Evolutionary conservation across 2,888 invertebrate genomes (phyloP).

Genomic region (Gortyna flavago): DNA sequence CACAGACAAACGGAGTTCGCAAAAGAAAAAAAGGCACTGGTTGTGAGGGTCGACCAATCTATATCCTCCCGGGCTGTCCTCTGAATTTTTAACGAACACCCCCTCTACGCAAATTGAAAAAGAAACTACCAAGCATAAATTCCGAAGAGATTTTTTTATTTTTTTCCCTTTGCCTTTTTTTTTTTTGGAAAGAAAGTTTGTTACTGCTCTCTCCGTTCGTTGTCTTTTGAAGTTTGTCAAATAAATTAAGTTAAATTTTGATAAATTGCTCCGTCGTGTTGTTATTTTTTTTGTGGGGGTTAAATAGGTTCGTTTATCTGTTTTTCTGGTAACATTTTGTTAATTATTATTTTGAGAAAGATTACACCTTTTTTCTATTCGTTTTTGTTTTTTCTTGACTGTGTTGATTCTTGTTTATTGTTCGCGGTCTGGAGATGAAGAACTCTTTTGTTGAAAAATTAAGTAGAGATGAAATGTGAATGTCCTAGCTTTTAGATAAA

Average conservation of each 20-base stretch:
- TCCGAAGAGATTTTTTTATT: conserved; percentile 74
- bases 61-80: conserved; percentile 66
- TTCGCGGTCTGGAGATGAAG: conserved; percentile 32
- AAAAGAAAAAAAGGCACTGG: conserved; percentile 50
- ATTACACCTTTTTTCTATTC: conserved; percentile 31
- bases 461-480: not conserved
- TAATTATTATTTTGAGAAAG: conserved; percentile 50
- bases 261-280: conserved; percentile 65
- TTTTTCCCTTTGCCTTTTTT: conserved; percentile 39
- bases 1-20: conserved; percentile 48
- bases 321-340: conserved; percentile 49
- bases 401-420: conserved; percentile 16
- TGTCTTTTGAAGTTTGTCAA: conserved; percentile 73
- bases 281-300: conserved; percentile 45
- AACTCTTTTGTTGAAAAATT: not conserved
- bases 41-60: conserved; percentile 60
- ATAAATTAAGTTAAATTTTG: conserved; percentile 75
- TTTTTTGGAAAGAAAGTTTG: conserved; percentile 38
- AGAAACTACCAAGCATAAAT: conserved; percentile 82
- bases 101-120: conserved; percentile 81
- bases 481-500: not conserved
- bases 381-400: conserved; percentile 13
- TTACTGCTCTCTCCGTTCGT: conserved; percentile 52
- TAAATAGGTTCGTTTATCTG: conserved; percentile 60
- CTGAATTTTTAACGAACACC: conserved; percentile 84